Percentiles rank a stretch among this genome's conserved stretches.
phyloP scores from a whole-genome alignment of 1,140 invertebrate species.

The Trichonephila clavata region DNA sequence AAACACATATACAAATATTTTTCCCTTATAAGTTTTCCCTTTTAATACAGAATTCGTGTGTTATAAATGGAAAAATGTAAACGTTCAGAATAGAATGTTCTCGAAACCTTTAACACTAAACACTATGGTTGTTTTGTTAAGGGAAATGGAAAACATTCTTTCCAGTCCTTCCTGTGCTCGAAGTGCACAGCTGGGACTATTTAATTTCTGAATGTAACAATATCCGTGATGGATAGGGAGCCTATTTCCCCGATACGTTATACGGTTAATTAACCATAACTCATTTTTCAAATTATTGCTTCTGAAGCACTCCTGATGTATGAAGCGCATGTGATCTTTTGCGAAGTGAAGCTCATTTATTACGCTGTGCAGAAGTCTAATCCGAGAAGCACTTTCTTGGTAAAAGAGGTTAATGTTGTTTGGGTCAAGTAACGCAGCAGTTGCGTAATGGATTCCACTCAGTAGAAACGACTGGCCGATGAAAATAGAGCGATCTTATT shows the following conservation, averaged over 20 bases:
- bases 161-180: not conserved
- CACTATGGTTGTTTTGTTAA: too few relatives aligned
- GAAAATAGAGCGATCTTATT: not conserved
- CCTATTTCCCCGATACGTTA: not conserved
- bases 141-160: too few relatives aligned
- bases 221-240: not conserved
- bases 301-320: not conserved
- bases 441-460: not conserved
- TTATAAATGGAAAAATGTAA: too few relatives aligned
- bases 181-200: not conserved
- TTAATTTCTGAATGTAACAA: not conserved
- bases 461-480: not conserved
- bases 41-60: too few relatives aligned
- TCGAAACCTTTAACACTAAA: too few relatives aligned
- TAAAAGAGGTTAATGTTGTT: not conserved
- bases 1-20: too few relatives aligned
- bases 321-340: not conserved
- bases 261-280: slow-evolving; percentile 1
- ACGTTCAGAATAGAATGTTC: too few relatives aligned
- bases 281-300: slow-evolving; percentile 8
- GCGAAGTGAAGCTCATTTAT: not conserved
- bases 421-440: not conserved
- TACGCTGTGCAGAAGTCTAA: not conserved
- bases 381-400: not conserved
- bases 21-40: too few relatives aligned